Evolutionary conservation across 2,797 vertebrate genomes (phyloP).

Genomic region (Catostomus latipinnis): DNA sequence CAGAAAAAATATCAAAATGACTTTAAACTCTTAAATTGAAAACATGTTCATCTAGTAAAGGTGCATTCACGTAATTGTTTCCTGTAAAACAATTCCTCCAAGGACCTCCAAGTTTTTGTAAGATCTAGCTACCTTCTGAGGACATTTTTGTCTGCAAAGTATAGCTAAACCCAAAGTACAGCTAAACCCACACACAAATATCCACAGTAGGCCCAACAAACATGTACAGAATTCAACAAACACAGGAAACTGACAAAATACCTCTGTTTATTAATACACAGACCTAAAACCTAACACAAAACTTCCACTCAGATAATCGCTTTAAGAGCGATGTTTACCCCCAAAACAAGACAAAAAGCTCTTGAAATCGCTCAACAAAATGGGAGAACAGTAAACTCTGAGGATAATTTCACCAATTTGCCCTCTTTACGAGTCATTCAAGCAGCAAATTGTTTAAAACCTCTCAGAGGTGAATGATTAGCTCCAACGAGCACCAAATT

Average conservation of each 20-base stretch:
- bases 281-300: background rate
- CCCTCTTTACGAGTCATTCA: slow-evolving; percentile 9
- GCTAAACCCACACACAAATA: no score
- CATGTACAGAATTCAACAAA: background rate
- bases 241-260: slow-evolving; percentile 1
- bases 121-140: no score
- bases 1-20: no score
- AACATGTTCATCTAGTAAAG: no score
- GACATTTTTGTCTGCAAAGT: no score
- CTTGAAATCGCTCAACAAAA: background rate
- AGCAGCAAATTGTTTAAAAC: slow-evolving; percentile 64
- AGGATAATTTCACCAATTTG: slow-evolving; percentile 14
- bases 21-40: no score
- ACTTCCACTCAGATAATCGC: background rate
- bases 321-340: background rate
- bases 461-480: slow-evolving; percentile 69
- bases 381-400: background rate
- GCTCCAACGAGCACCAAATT: slow-evolving; percentile 61
- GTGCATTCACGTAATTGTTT: no score
- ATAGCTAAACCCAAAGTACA: no score
- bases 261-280: slow-evolving; percentile 11
- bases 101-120: no score
- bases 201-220: background rate
- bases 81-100: no score
- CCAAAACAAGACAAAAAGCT: background rate